Percentiles rank a stretch among this genome's conserved stretches.
phyloP scores from a whole-genome alignment of 2,888 invertebrate genomes.

The Scaptodrosophila latifasciaeformis region DNA sequence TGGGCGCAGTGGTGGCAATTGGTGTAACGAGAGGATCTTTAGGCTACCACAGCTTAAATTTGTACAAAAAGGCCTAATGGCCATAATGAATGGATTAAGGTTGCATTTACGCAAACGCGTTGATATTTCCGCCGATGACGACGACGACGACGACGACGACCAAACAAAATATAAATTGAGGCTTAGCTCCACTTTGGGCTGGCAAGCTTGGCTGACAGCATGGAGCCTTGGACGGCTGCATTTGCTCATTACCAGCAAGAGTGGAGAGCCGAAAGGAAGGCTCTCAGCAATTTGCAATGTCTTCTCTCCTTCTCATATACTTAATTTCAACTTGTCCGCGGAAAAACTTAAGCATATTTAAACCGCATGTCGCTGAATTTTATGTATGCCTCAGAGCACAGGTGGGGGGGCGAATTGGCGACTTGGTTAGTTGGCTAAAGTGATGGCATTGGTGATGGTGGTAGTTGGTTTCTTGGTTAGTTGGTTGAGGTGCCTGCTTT shows the following conservation, averaged over 20 bases:
- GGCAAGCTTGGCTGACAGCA: conserved; percentile 3
- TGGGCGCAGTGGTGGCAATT: too few species aligned
- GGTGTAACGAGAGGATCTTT: too few species aligned
- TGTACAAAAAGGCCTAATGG: conserved; percentile 63
- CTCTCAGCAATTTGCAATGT: conserved; percentile 38
- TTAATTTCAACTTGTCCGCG: conserved; percentile 64
- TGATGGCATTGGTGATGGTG: neutral
- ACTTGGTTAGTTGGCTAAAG: too few species aligned
- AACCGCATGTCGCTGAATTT: conserved; percentile 68
- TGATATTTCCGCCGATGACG: conserved; percentile 70
- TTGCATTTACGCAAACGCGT: conserved; percentile 71
- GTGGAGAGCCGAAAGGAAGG: conserved; percentile 12
- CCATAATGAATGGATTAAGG: conserved; percentile 71
- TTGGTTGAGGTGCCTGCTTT: too few species aligned
- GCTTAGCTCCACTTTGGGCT: conserved; percentile 4
- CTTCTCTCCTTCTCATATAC: conserved; percentile 48
- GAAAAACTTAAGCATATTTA: conserved; percentile 60
- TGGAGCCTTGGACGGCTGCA: conserved; percentile 6
- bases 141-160: too few species aligned
- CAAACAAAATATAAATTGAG: conserved; percentile 72
- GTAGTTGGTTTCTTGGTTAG: too few species aligned
- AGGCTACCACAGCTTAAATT: neutral
- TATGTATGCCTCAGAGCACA: conserved; percentile 35
- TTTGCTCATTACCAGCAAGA: conserved; percentile 13
- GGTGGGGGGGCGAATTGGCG: conserved; percentile 31